A percentile compares a stretch with the other conserved stretches of the same genome.
phyloP scores from a whole-genome alignment of 2,113 vertebrate genomes.

The Scomber scombrus region DNA sequence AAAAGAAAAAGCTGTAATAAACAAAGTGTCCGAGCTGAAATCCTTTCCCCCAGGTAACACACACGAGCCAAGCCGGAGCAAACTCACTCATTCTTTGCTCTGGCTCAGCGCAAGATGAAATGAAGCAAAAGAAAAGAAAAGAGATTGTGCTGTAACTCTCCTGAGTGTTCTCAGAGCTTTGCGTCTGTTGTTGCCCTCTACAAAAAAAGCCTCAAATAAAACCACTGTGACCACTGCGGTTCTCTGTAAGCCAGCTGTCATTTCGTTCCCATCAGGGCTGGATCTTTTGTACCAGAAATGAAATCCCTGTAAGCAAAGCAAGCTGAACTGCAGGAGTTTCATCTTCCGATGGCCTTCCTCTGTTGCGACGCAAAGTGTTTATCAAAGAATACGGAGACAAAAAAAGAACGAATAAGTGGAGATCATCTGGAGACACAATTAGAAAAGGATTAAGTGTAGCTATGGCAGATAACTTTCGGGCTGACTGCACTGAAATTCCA shows the following conservation, averaged over 20 bases:
- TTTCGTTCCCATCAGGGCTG: slow-evolving; percentile 46
- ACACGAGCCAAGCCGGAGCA: not conserved
- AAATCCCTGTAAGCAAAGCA: slow-evolving; percentile 38
- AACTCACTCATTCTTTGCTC: slow-evolving; percentile 30
- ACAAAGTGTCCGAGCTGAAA: not conserved
- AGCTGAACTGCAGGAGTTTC: slow-evolving; percentile 17
- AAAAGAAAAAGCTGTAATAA: slow-evolving; percentile 23
- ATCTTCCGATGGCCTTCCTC: slow-evolving; percentile 19
- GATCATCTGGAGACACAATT: slow-evolving; percentile 39
- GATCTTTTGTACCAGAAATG: slow-evolving; percentile 40
- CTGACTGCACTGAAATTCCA: slow-evolving; percentile 35
- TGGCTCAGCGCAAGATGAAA: slow-evolving; percentile 20
- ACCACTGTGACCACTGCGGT: slow-evolving; percentile 29
- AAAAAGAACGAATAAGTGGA: not conserved
- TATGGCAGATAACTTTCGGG: slow-evolving; percentile 12
- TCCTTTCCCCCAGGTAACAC: slow-evolving; percentile 6
- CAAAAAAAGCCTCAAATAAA: slow-evolving; percentile 38
- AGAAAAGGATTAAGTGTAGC: slow-evolving; percentile 32
- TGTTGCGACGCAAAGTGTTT: slow-evolving; percentile 2
- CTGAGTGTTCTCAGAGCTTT: slow-evolving; percentile 22
- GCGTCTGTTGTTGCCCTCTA: not conserved
- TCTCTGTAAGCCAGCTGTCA: slow-evolving; percentile 35
- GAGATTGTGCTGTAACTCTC: slow-evolving; percentile 17
- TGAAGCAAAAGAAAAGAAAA: not conserved
- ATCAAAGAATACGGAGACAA: slow-evolving; percentile 12